phyloP scores from a whole-genome alignment of 2,888 invertebrate species.

The Oligia latruncula region DNA sequence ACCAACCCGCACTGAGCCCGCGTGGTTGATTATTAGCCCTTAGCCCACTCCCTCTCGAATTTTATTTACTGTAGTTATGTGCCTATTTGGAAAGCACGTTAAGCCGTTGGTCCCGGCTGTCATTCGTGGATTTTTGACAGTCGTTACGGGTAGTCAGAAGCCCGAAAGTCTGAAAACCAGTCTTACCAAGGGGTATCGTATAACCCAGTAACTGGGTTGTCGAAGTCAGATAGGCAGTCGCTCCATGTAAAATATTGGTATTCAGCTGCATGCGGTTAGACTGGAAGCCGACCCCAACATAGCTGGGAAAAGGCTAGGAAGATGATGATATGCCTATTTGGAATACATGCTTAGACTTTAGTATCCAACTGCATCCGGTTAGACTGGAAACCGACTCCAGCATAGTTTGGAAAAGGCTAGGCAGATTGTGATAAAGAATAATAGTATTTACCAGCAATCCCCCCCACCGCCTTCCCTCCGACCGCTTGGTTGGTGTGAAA shows the following conservation, averaged over 20 bases:
- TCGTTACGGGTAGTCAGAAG: too few species aligned
- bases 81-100: neutral
- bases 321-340: too few species aligned
- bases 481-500: conserved; percentile 10
- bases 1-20: neutral
- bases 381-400: neutral
- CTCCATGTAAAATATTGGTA: too few species aligned
- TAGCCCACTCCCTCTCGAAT: neutral
- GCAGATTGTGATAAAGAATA: neutral
- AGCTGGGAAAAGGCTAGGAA: too few species aligned
- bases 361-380: neutral
- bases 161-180: too few species aligned
- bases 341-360: neutral
- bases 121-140: too few species aligned
- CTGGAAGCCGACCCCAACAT: too few species aligned
- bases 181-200: too few species aligned
- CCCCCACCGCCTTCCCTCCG: neutral
- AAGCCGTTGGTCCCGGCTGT: too few species aligned
- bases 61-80: neutral
- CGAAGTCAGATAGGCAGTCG: too few species aligned
- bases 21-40: neutral
- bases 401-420: neutral
- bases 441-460: neutral
- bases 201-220: too few species aligned
- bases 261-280: too few species aligned